Evolutionary conservation across 2,888 invertebrate species (phyloP).

Genomic region (Xiphydria camelus): DNA sequence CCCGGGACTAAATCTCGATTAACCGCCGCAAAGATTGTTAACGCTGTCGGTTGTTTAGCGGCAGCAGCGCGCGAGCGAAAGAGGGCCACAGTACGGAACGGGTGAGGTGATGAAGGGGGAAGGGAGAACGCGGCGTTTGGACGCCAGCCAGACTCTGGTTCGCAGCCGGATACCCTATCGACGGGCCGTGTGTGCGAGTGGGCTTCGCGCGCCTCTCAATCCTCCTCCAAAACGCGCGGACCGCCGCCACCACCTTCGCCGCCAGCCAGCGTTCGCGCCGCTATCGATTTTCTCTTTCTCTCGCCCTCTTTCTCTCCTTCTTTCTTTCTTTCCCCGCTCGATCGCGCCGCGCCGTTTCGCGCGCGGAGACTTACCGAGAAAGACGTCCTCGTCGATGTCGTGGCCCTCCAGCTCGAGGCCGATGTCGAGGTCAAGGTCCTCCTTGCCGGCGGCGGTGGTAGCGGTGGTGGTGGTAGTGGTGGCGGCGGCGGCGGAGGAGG

Average conservation of each 20-base stretch:
- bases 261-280: conserved; percentile 31
- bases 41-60: conserved; percentile 31
- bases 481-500: neutral
- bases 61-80: conserved; percentile 4
- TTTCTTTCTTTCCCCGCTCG: neutral
- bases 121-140: conserved; percentile 24
- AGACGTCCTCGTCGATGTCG: conserved; percentile 51
- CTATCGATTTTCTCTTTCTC: conserved; percentile 19
- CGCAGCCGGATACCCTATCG: conserved; percentile 19
- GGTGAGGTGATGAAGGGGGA: conserved; percentile 8
- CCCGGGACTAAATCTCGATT: conserved; percentile 33
- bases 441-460: neutral
- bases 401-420: conserved; percentile 17
- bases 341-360: too few species aligned
- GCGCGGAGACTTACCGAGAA: conserved; percentile 53
- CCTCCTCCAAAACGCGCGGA: conserved; percentile 22
- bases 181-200: too few species aligned
- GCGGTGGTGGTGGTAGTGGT: neutral
- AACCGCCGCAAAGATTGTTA: conserved; percentile 35
- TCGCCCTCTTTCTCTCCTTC: conserved; percentile 8
- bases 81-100: conserved; percentile 7
- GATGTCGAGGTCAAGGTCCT: neutral
- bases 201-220: conserved; percentile 26
- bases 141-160: conserved; percentile 22
- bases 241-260: conserved; percentile 22